A percentile compares a stretch with the other conserved stretches of the same genome.
These are phyloP conservation scores for Pecten maximus DNA, from an alignment of 2,888 invertebrate genomes.

Conservation along the genomic window DNA sequence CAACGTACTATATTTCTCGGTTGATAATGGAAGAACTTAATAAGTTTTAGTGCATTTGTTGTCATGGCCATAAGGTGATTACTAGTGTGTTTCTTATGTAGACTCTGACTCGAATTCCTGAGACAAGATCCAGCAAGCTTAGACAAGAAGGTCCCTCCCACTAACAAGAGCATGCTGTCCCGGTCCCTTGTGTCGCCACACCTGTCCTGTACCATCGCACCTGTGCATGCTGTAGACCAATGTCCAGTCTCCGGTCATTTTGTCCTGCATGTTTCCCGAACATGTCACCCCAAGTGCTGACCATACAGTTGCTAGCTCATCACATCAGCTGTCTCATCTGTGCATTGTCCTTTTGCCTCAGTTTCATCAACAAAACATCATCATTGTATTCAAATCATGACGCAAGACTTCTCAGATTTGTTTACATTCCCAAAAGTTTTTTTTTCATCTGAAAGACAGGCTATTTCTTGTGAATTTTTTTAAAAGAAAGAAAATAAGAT, in stretches of 20 bases:
- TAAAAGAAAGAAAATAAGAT: too few species aligned
- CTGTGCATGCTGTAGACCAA: slow-evolving; percentile 7
- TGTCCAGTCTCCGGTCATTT: neutral
- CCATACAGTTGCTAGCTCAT: neutral
- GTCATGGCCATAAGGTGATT: neutral
- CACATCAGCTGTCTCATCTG: neutral
- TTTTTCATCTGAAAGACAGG: too few species aligned
- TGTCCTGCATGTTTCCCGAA: neutral
- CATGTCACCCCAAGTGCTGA: neutral
- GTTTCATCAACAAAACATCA: neutral
- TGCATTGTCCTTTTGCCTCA: neutral
- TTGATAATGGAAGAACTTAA: neutral
- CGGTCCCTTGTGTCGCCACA: neutral
- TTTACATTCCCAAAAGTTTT: too few species aligned
- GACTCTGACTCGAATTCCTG: neutral
- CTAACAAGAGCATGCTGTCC: slow-evolving; percentile 22
- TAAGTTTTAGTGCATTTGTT: neutral
- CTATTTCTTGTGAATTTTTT: too few species aligned
- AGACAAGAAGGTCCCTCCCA: neutral
- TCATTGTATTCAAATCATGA: neutral
- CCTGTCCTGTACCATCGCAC: neutral
- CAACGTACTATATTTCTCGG: neutral
- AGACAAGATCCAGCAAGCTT: neutral
- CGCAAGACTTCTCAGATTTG: too few species aligned
- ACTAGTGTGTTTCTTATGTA: neutral